These are phyloP conservation scores for Nothocercus nigrocapillus DNA, from an alignment of 2,113 vertebrate species.

Conservation along the genomic window DNA sequence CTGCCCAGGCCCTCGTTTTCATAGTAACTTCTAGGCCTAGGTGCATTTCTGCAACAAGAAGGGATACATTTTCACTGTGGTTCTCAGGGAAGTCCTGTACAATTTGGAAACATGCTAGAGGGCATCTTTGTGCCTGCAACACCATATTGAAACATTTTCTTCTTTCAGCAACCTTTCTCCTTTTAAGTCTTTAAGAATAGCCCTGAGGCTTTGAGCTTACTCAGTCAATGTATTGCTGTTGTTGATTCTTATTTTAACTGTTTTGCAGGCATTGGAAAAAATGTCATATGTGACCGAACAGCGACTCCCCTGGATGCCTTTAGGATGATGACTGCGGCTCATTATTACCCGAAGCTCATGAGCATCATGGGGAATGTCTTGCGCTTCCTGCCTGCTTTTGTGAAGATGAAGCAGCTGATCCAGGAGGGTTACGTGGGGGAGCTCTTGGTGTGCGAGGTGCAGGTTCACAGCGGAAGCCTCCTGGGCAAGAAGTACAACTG, in stretches of 20 bases:
- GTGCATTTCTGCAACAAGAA: background rate
- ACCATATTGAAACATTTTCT: background rate
- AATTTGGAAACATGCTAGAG: background rate
- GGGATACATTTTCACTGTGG: background rate
- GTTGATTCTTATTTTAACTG: background rate
- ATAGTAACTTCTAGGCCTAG: background rate
- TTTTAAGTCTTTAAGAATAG: background rate
- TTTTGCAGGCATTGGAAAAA: constrained; percentile 93
- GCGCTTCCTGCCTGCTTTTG: constrained; percentile 94
- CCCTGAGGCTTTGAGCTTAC: background rate
- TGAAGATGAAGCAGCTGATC: constrained; percentile 96
- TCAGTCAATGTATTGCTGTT: background rate
- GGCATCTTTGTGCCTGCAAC: background rate
- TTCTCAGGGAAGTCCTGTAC: background rate
- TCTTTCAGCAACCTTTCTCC: background rate
- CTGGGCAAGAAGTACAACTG: constrained; percentile 99
- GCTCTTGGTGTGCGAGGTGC: constrained; percentile 94
- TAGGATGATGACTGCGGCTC: constrained; percentile 96
- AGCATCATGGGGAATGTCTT: constrained; percentile 98
- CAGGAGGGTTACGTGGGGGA: constrained; percentile 96
- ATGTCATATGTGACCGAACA: constrained; percentile 96
- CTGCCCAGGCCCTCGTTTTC: background rate
- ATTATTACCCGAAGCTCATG: constrained; percentile 98
- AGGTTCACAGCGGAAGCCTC: constrained; percentile 95
- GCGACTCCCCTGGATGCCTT: constrained; percentile 97